Conservation (phyloP, 2,113 vertebrate species). For the Tursiops truncatus region DNA sequence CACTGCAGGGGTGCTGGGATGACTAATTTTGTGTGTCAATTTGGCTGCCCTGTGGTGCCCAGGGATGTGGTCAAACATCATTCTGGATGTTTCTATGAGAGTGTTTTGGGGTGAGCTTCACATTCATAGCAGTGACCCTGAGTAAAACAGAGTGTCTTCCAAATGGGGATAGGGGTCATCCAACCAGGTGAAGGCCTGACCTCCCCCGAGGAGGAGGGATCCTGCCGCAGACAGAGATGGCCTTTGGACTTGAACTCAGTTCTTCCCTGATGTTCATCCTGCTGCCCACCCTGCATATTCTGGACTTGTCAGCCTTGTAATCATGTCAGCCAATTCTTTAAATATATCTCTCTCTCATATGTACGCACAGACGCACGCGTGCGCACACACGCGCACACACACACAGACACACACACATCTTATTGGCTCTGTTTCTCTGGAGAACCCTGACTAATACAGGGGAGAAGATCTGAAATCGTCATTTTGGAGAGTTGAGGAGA, state of each 20-base stretch:
- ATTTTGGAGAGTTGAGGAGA: not conserved
- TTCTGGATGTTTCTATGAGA: not conserved
- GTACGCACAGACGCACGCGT: too few relatives aligned
- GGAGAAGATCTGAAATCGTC: not conserved
- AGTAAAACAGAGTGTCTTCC: not conserved
- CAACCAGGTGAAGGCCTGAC: not conserved
- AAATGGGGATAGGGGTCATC: not conserved
- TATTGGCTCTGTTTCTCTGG: too few relatives aligned
- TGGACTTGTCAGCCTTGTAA: not conserved
- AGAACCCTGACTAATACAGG: too few relatives aligned
- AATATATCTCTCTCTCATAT: too few relatives aligned
- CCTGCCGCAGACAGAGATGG: too few relatives aligned
- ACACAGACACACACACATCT: too few relatives aligned
- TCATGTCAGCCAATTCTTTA: not conserved
- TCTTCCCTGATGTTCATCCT: not conserved
- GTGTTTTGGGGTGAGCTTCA: not conserved
- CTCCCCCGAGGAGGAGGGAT: not conserved
- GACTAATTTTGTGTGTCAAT: not conserved
- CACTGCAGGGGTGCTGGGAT: too few relatives aligned
- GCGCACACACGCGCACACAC: fast-evolving
- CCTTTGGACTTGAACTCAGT: not conserved
- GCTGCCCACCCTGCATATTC: not conserved
- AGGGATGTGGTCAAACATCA: not conserved
- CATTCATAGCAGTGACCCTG: not conserved
- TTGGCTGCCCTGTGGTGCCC: not conserved